Percentiles rank a stretch among this genome's conserved stretches.
Conservation (phyloP, 1,140 invertebrate species). For the Archivesica marissinica region DNA sequence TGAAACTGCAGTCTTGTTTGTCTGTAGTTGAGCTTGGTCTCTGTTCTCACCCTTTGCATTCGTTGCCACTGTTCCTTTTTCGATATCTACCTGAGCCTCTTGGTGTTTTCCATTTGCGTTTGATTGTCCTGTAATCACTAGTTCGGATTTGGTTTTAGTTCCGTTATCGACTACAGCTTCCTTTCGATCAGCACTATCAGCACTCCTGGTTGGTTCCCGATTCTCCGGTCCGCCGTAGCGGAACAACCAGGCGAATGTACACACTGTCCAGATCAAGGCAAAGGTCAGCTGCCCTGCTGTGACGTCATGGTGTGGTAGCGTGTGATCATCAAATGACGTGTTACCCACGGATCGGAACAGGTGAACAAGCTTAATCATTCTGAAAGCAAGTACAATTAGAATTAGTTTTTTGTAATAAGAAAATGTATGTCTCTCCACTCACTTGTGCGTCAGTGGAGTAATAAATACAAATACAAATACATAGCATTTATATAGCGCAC, state of each 20-base stretch:
- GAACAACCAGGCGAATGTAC: constrained; percentile 30
- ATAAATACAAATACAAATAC: no score
- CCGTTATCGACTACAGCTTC: not conserved
- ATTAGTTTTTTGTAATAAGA: no score
- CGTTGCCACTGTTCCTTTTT: not conserved
- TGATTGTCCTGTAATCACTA: no score
- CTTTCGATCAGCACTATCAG: not conserved
- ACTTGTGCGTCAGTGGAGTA: no score
- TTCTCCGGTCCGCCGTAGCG: not conserved
- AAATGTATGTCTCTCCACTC: no score
- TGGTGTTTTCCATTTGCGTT: no score
- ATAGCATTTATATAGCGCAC: no score
- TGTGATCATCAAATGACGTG: constrained; percentile 62
- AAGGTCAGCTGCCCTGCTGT: constrained; percentile 69
- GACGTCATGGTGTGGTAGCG: constrained; percentile 62
- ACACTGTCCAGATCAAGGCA: constrained; percentile 44
- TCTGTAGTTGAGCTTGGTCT: not conserved
- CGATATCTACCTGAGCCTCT: not conserved
- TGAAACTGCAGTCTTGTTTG: not conserved
- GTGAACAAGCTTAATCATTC: not conserved
- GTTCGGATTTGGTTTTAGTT: no score
- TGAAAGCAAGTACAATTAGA: not conserved
- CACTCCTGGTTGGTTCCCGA: not conserved
- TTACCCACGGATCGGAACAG: not conserved
- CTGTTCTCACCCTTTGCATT: not conserved